phyloP scores from a whole-genome alignment of 2,113 vertebrate species.

The Alexandromys fortis region DNA sequence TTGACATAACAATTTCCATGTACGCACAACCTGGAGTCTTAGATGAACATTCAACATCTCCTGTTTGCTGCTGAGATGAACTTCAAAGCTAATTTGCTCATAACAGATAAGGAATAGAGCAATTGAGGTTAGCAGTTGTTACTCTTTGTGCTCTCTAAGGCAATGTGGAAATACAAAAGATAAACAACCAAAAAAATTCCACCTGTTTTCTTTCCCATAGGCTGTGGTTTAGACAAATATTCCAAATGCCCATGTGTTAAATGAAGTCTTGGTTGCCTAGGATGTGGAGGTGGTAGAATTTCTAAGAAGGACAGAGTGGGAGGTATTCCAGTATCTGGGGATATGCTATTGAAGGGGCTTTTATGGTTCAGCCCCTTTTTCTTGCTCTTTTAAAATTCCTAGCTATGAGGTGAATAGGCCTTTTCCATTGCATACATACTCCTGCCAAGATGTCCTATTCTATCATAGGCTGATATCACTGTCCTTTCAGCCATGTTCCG shows the following conservation, averaged over 20 bases:
- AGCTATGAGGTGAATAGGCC: background rate
- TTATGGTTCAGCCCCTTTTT: background rate
- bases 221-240: background rate
- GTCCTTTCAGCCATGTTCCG: no score
- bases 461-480: background rate
- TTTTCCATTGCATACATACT: background rate
- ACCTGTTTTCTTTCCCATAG: slow-evolving; percentile 24
- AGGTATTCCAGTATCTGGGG: background rate
- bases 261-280: background rate
- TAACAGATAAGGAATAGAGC: background rate
- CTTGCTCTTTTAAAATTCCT: background rate
- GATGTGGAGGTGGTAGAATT: background rate
- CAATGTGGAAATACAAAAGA: background rate
- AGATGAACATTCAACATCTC: background rate
- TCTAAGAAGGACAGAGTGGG: background rate
- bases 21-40: background rate
- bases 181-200: background rate
- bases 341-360: background rate
- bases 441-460: background rate
- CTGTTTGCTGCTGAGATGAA: slow-evolving; percentile 18
- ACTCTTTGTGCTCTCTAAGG: background rate
- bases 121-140: background rate
- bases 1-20: background rate
- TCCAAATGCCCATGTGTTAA: background rate
- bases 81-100: background rate